phyloP scores from a whole-genome alignment of 2,797 vertebrate genomes.

The Gymnothorax javanicus region DNA sequence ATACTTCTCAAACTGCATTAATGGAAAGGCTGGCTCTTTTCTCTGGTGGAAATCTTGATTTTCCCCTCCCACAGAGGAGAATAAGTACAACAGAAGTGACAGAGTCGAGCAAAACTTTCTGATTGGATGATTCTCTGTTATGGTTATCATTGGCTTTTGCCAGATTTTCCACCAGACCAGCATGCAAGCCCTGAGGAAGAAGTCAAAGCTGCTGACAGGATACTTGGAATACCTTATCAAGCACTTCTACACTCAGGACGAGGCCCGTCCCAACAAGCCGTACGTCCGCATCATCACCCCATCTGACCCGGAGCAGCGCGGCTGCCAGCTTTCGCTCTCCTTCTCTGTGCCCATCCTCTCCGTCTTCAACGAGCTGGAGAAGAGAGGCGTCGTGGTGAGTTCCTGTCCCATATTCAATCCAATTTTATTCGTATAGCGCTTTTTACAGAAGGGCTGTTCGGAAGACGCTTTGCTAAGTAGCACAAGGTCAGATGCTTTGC shows the following conservation, averaged over 20 bases:
- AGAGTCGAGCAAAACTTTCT: not conserved
- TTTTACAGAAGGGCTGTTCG: no score
- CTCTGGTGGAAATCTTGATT: not conserved
- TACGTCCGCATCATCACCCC: conserved; percentile 84
- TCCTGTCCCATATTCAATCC: not conserved
- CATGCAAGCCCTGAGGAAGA: conserved; percentile 82
- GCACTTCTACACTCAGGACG: conserved; percentile 68
- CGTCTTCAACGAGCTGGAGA: conserved; percentile 83
- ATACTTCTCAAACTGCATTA: not conserved
- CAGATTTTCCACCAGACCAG: conserved; percentile 85
- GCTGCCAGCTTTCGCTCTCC: conserved; percentile 87
- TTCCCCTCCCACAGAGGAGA: not conserved
- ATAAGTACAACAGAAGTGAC: not conserved
- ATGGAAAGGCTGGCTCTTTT: not conserved
- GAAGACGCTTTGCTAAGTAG: no score
- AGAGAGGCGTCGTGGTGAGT: conserved; percentile 87
- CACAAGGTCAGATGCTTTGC: no score
- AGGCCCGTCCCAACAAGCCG: conserved; percentile 59
- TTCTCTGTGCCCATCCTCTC: conserved; percentile 77
- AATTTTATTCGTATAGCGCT: no score
- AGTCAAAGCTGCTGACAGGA: conserved; percentile 87
- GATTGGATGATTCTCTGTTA: not conserved
- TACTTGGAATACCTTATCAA: conserved; percentile 90
- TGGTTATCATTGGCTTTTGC: not conserved
- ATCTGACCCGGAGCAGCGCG: conserved; percentile 73